Percentiles rank a stretch among this genome's conserved stretches.
These are phyloP conservation scores for Therioaphis trifolii DNA, from an alignment of 2,888 invertebrate species.

Conservation along the genomic window DNA sequence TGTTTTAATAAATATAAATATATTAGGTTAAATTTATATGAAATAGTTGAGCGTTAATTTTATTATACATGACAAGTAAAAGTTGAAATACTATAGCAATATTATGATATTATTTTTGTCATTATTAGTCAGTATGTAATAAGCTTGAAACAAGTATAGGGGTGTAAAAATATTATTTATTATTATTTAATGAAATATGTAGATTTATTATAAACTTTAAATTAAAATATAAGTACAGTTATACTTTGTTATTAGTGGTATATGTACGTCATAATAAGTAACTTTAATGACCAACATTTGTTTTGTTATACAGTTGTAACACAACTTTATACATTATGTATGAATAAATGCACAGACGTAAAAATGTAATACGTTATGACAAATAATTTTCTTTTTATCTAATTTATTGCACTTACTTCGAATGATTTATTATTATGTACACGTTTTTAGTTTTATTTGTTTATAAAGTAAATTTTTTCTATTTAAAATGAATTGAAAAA, in stretches of 20 bases:
- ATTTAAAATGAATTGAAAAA: too few relatives aligned
- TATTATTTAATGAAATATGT: conserved; percentile 23
- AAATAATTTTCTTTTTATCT: not conserved
- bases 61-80: too few relatives aligned
- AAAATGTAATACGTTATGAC: not conserved
- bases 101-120: conserved; percentile 3
- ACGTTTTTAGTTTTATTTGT: not conserved
- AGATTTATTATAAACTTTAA: conserved; percentile 30
- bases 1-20: too few relatives aligned
- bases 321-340: not conserved
- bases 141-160: not conserved
- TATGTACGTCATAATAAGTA: not conserved
- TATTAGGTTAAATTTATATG: too few relatives aligned
- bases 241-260: not conserved
- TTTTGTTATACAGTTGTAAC: not conserved
- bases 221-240: conserved; percentile 30
- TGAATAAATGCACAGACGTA: not conserved
- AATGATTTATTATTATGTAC: too few relatives aligned
- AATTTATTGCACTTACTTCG: not conserved
- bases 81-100: not conserved
- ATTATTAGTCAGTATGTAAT: not conserved
- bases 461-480: not conserved
- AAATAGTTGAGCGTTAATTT: too few relatives aligned
- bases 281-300: not conserved
- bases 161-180: not conserved